Conservation (phyloP, 53 echinoderm and acorn worm genomes). For the Holothuria leucospilota region DNA sequence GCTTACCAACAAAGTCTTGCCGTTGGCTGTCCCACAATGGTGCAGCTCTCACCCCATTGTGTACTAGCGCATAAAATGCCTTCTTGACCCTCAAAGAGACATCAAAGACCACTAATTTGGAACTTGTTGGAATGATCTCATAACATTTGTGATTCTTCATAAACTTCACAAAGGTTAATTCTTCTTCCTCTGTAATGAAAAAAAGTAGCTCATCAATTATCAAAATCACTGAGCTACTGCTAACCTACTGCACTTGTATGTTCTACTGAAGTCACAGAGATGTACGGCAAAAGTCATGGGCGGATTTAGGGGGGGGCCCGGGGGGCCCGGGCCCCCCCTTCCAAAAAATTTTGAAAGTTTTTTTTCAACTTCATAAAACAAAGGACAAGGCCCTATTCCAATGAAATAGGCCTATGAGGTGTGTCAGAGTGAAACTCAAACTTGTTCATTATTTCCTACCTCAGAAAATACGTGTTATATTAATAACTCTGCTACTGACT, state of each 20-base stretch:
- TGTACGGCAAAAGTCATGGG: no score
- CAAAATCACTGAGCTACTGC: neutral
- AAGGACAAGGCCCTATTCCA: no score
- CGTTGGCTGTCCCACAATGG: conserved; percentile 96
- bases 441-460: no score
- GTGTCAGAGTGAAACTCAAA: no score
- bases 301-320: no score
- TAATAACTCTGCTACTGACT: no score
- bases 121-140: conserved; percentile 97
- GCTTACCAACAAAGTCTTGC: conserved; percentile 93
- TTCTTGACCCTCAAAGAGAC: conserved; percentile 92
- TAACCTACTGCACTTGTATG: neutral
- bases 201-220: neutral
- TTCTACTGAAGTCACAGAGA: no score
- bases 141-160: conserved; percentile 99
- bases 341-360: no score
- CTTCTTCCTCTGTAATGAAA: conserved; percentile 74
- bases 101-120: conserved; percentile 97
- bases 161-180: conserved; percentile 91
- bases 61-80: conserved; percentile 96
- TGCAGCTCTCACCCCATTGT: conserved; percentile 98
- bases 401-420: no score
- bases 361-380: no score
- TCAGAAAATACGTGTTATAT: no score
- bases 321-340: no score